Percentiles rank a stretch among this genome's conserved stretches.
These are phyloP conservation scores for Diarsia brunnea DNA, from an alignment of 2,888 invertebrate genomes.

Conservation along the genomic window DNA sequence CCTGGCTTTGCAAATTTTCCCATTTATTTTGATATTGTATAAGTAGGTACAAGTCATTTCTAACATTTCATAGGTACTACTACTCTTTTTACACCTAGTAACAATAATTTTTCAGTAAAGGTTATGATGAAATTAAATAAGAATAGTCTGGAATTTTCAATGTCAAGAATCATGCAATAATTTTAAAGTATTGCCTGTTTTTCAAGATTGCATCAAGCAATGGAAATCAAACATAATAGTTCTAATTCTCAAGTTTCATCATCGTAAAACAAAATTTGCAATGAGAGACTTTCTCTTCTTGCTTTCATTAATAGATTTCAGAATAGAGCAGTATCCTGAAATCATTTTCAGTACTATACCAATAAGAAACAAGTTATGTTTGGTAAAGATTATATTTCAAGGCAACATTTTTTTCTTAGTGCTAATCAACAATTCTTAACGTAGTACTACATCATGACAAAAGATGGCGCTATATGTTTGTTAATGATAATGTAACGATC, in stretches of 20 bases:
- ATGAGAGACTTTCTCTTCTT: neutral
- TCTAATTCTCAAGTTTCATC: slow-evolving; percentile 21
- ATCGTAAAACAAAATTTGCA: neutral
- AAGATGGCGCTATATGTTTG: slow-evolving; percentile 79
- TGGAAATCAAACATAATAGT: slow-evolving; percentile 14
- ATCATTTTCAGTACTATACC: neutral
- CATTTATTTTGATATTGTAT: slow-evolving; percentile 1
- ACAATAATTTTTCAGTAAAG: neutral
- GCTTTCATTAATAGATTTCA: slow-evolving; percentile 10
- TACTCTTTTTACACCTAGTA: neutral
- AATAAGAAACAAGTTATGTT: slow-evolving; percentile 33
- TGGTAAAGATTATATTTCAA: slow-evolving; percentile 66
- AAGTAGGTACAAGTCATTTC: neutral
- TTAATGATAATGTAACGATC: slow-evolving; percentile 53
- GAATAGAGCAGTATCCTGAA: neutral
- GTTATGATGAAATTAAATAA: slow-evolving; percentile 4
- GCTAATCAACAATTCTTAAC: slow-evolving; percentile 57
- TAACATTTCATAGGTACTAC: slow-evolving; percentile 3
- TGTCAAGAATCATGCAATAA: slow-evolving; percentile 44
- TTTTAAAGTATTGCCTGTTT: slow-evolving; percentile 28
- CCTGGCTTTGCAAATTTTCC: slow-evolving; percentile 8
- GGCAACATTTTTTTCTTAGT: slow-evolving; percentile 64
- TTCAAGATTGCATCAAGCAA: slow-evolving; percentile 21
- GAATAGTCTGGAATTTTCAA: slow-evolving; percentile 16
- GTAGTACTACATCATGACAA: slow-evolving; percentile 66